Percentiles rank a stretch among this genome's conserved stretches.
Conservation (phyloP, 2,888 invertebrate genomes). For the Ceriagrion tenellum region DNA sequence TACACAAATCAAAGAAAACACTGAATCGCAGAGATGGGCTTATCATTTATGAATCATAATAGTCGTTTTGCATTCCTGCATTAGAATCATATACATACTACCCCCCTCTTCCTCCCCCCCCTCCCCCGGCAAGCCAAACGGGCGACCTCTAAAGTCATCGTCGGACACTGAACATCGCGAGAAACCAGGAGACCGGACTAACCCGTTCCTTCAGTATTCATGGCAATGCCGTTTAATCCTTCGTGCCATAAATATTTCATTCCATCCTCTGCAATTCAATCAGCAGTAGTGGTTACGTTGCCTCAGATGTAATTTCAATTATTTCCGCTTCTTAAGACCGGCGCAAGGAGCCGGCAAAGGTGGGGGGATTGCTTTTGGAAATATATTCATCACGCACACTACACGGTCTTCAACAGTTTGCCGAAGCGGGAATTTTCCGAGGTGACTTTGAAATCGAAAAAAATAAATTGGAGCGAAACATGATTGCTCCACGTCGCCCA, state of each 20-base stretch:
- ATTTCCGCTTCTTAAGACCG: slow-evolving; percentile 3
- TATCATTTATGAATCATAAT: not conserved
- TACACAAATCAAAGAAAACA: not conserved
- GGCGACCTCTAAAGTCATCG: not conserved
- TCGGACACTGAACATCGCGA: not conserved
- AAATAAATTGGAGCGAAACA: not conserved
- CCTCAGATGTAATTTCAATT: slow-evolving; percentile 6
- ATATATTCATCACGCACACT: not conserved
- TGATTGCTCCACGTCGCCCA: not conserved
- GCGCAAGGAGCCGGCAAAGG: not conserved
- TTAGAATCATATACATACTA: not conserved
- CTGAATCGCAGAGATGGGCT: not conserved
- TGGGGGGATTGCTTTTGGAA: not conserved
- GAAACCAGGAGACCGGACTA: slow-evolving; percentile 10
- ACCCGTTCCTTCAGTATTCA: slow-evolving; percentile 19
- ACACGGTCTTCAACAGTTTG: not conserved
- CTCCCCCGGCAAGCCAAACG: not conserved
- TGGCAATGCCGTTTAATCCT: not conserved
- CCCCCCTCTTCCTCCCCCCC: too few species aligned
- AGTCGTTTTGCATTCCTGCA: not conserved
- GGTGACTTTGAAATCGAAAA: not conserved
- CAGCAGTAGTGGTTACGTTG: not conserved
- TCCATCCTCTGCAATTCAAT: not conserved
- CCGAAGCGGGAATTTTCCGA: not conserved
- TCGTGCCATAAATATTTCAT: slow-evolving; percentile 7